These are phyloP conservation scores for Chanos chanos DNA, from an alignment of 2,797 vertebrate genomes.

Conservation along the genomic window DNA sequence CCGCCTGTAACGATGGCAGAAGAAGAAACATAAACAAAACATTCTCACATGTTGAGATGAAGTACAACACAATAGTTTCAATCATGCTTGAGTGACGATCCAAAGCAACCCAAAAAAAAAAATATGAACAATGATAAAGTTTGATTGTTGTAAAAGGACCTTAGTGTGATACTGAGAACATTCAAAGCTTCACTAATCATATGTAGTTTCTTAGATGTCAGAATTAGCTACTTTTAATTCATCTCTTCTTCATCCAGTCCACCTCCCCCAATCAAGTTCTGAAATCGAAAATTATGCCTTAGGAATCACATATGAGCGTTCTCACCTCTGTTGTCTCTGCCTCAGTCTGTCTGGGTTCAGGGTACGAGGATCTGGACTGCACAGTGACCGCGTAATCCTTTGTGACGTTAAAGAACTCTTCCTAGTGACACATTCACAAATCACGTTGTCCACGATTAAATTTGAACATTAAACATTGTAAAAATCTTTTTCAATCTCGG, in stretches of 20 bases:
- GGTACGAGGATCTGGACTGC: conserved; percentile 50
- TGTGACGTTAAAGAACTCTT: conserved; percentile 63
- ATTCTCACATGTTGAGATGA: neutral
- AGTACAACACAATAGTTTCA: neutral
- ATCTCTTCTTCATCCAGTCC: too few species aligned
- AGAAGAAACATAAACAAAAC: neutral
- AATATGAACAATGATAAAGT: too few species aligned
- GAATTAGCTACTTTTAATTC: too few species aligned
- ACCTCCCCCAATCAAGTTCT: too few species aligned
- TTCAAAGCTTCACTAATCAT: too few species aligned
- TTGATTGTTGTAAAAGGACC: too few species aligned
- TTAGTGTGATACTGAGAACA: too few species aligned
- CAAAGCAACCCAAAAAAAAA: too few species aligned
- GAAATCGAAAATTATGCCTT: neutral
- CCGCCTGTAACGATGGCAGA: conserved; percentile 53
- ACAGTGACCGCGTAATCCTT: conserved; percentile 60
- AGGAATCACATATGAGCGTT: neutral
- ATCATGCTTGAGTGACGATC: too few species aligned
- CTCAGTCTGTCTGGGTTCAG: conserved; percentile 44
- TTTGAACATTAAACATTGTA: neutral
- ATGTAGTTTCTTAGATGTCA: too few species aligned
- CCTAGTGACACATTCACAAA: conserved; percentile 49
- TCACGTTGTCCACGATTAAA: neutral
- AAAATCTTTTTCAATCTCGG: neutral
- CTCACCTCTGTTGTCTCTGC: conserved; percentile 60